phyloP scores from a whole-genome alignment of 2,797 vertebrate genomes.

The Austrolebias charrua region DNA sequence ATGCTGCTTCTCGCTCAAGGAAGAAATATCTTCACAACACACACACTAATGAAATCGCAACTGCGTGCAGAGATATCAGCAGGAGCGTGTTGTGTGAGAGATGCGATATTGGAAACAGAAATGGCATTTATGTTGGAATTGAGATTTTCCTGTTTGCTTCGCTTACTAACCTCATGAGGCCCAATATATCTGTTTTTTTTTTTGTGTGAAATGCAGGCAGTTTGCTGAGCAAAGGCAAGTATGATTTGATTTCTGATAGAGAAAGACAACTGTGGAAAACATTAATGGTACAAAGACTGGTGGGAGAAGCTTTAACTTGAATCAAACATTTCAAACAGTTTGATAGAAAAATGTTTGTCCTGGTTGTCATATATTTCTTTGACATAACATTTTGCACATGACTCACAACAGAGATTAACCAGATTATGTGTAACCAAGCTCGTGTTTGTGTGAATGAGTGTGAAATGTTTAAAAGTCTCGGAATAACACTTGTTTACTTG shows the following conservation, averaged over 20 bases:
- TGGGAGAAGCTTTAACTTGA: conserved; percentile 8
- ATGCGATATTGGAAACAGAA: conserved; percentile 57
- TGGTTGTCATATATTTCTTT: too few species aligned
- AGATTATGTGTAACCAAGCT: conserved; percentile 18
- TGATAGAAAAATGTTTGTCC: conserved; percentile 7
- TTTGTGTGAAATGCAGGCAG: conserved; percentile 44
- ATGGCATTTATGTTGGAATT: conserved; percentile 46
- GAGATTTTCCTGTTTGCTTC: conserved; percentile 37
- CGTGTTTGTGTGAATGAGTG: background rate
- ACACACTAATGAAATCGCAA: conserved; percentile 65
- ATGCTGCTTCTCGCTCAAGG: conserved; percentile 49
- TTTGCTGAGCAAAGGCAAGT: conserved; percentile 42
- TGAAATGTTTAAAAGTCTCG: conserved; percentile 10
- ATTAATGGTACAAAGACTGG: conserved; percentile 2
- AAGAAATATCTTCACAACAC: conserved; percentile 33
- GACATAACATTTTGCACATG: conserved; percentile 7
- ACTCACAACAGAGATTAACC: conserved; percentile 9
- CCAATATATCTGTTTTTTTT: conserved; percentile 40
- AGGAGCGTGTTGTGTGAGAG: conserved; percentile 41
- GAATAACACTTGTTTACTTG: conserved; percentile 15
- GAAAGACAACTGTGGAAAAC: conserved; percentile 18
- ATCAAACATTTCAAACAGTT: conserved; percentile 21
- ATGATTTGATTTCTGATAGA: conserved; percentile 53
- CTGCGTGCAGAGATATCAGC: conserved; percentile 55
- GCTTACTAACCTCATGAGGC: conserved; percentile 17